Percentiles rank a stretch among this genome's conserved stretches.
Conservation (phyloP, 1,140 invertebrate species). For the Leptopilina boulardi region DNA sequence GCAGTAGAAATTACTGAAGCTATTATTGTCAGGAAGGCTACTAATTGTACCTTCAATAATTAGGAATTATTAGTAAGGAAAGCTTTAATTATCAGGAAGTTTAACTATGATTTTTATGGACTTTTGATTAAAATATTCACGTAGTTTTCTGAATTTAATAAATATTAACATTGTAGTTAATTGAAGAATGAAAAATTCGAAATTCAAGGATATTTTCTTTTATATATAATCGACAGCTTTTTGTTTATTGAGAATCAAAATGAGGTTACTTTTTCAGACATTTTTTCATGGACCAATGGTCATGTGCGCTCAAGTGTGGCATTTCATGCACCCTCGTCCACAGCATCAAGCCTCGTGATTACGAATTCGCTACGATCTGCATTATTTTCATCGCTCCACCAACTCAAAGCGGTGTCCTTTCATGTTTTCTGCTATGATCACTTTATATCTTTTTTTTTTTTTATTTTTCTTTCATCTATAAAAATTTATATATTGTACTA, state of each 20-base stretch:
- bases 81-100: too few relatives aligned
- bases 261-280: constrained; percentile 22
- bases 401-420: constrained; percentile 22
- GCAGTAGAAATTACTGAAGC: too few relatives aligned
- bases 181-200: neutral
- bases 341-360: constrained; percentile 21
- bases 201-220: neutral
- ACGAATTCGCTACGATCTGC: constrained; percentile 29
- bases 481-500: neutral
- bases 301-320: constrained; percentile 27
- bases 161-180: too few relatives aligned
- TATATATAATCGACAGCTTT: neutral
- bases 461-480: neutral
- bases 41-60: too few relatives aligned
- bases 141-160: too few relatives aligned
- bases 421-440: constrained; percentile 25
- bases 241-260: constrained; percentile 22
- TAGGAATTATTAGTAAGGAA: too few relatives aligned
- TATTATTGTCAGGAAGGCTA: too few relatives aligned
- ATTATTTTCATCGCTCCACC: constrained; percentile 32
- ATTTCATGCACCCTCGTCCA: constrained; percentile 29
- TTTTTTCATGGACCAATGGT: constrained; percentile 13
- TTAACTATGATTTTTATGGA: too few relatives aligned
- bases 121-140: too few relatives aligned
- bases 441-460: constrained; percentile 4